phyloP scores from a whole-genome alignment of 2,797 vertebrate species.

The Rhinella marina region DNA sequence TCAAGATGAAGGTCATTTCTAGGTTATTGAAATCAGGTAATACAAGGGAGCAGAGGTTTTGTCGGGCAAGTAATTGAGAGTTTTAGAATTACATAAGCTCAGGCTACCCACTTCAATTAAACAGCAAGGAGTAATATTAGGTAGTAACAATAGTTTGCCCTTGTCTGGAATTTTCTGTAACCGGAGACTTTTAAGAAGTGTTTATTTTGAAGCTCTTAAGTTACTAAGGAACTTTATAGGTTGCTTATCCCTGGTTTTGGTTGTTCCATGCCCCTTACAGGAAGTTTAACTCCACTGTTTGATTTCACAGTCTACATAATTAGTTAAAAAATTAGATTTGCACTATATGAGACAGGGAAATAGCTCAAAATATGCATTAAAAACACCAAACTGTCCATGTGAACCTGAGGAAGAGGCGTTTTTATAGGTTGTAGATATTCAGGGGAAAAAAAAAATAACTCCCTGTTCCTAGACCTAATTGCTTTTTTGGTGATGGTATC shows the following conservation, averaged over 20 bases:
- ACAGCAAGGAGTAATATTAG: slow-evolving; percentile 36
- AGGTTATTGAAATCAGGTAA: slow-evolving; percentile 13
- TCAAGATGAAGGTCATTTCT: slow-evolving; percentile 33
- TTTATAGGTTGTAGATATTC: too few species aligned
- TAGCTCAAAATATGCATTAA: background rate
- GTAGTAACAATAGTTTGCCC: slow-evolving; percentile 39
- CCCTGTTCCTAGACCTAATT: too few species aligned
- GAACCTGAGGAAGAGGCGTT: too few species aligned
- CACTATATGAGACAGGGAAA: background rate
- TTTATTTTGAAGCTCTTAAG: slow-evolving; percentile 25
- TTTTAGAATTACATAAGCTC: slow-evolving; percentile 38
- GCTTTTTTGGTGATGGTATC: too few species aligned
- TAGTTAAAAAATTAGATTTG: background rate
- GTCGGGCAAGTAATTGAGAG: slow-evolving; percentile 28
- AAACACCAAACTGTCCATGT: too few species aligned
- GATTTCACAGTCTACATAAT: background rate
- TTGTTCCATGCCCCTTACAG: background rate
- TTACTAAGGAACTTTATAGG: slow-evolving; percentile 30
- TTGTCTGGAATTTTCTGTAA: slow-evolving; percentile 43
- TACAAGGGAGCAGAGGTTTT: slow-evolving; percentile 2
- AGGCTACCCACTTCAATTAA: slow-evolving; percentile 25
- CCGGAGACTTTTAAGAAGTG: slow-evolving; percentile 21
- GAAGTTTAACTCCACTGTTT: background rate
- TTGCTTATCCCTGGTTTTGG: background rate
- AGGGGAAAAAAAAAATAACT: too few species aligned